Conservation (phyloP, 1,140 invertebrate species). For the Zaprionus ornatus region DNA sequence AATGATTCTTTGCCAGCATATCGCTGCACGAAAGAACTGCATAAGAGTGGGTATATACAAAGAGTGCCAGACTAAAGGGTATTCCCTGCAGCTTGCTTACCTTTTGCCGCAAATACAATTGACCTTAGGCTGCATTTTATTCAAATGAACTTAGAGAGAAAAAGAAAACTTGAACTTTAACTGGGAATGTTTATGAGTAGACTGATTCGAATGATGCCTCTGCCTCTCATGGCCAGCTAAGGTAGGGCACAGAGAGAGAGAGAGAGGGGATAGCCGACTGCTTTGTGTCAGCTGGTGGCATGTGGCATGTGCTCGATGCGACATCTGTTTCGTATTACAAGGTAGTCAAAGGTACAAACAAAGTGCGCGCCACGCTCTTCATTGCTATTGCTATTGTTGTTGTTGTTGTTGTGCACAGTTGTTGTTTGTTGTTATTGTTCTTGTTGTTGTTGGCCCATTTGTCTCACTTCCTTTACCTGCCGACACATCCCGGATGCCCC, state of each 20-base stretch:
- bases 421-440: constrained; percentile 28
- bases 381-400: constrained; percentile 16
- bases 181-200: constrained; percentile 1
- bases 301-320: constrained; percentile 64
- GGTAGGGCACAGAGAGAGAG: background rate
- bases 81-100: background rate
- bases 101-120: background rate
- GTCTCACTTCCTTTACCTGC: constrained; percentile 78
- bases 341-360: constrained; percentile 40
- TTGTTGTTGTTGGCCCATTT: constrained; percentile 60
- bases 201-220: background rate
- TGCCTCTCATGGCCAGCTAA: constrained; percentile 9
- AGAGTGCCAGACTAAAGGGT: background rate
- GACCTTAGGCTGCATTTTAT: background rate
- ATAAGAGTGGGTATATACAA: background rate
- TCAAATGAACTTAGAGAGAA: background rate
- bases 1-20: background rate
- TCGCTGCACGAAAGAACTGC: background rate
- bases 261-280: background rate
- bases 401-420: constrained; percentile 14
- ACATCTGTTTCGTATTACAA: constrained; percentile 76
- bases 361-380: constrained; percentile 23
- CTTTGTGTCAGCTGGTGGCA: constrained; percentile 39
- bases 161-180: constrained; percentile 9
- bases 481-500: constrained; percentile 70